A percentile compares a stretch with the other conserved stretches of the same genome.
Conservation (phyloP, 2,888 invertebrate genomes). For the Drosophila kokeensis region DNA sequence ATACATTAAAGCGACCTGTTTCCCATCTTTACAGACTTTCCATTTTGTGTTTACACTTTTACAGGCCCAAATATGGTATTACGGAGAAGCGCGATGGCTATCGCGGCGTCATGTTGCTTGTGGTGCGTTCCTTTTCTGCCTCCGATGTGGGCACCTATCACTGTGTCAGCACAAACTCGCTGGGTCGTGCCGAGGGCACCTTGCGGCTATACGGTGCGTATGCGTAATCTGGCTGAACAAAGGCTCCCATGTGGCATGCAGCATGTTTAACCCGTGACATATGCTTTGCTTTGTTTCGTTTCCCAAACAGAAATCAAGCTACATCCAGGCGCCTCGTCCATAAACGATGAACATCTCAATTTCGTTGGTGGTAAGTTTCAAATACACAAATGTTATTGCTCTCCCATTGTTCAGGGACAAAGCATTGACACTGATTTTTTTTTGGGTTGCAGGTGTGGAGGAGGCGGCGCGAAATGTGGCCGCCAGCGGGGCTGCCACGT, state of each 20-base stretch:
- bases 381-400: neutral
- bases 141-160: conserved; percentile 91
- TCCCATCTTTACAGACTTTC: neutral
- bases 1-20: neutral
- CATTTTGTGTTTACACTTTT: neutral
- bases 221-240: conserved; percentile 45
- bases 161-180: conserved; percentile 89
- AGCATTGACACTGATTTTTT: conserved; percentile 7
- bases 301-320: conserved; percentile 84
- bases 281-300: conserved; percentile 6
- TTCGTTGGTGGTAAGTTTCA: conserved; percentile 77
- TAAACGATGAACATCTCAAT: conserved; percentile 84
- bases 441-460: conserved; percentile 62
- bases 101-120: conserved; percentile 84
- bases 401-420: conserved; percentile 17
- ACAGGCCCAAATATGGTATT: conserved; percentile 85
- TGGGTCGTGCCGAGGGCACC: conserved; percentile 89
- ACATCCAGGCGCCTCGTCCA: conserved; percentile 83
- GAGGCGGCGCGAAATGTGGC: conserved; percentile 70
- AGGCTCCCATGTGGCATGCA: conserved; percentile 25
- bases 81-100: conserved; percentile 85
- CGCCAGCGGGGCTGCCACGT: conserved; percentile 30
- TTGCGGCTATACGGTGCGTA: conserved; percentile 88
- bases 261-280: conserved; percentile 5
- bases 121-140: conserved; percentile 86